Base-by-base conservation (phyloP, 1,140 invertebrate genomes). In the Goniozus legneri region DNA sequence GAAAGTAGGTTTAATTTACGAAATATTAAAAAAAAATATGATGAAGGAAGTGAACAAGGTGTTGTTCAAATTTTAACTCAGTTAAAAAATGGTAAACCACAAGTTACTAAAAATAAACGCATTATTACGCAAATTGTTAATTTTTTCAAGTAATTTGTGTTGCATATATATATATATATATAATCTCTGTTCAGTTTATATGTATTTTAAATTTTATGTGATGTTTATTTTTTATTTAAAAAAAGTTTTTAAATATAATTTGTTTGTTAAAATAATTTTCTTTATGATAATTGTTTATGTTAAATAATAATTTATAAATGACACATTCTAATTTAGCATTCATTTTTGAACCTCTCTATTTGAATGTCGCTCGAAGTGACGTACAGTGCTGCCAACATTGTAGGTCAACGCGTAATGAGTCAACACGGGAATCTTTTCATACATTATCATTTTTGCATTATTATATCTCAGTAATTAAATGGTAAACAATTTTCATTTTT, bases 31-130 rank as follows among this genome's bases (percentile, higher is more conserved):
- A 35, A 44, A 32, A 14, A 47, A 37, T 47, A 35, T 33, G 34
- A 27, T 30, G 14, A 45, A 48, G 24, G 10, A 27, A 10, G 24
- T 6, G 24, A 27, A 27, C 4, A 4, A 27, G 24, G 24, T 10
- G 44, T 48, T 14, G 41, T 49, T 15, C 32, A 42, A 49, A 49
- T 27, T 21, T 49, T 49, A 45, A 12, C 35, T 40, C 27, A 43
- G 38, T 49, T 44, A 15, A 10, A 43, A 22, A 27, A 48, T 30
- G 24, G 39, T 8, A 32, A 10, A 44, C 35, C 24, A 47, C 35
- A 48, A 42, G 35, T 53, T 36, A 39, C 24, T 22, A 48, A 44
- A 48, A 48, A 48, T 22, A 30, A 44, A 48, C 34, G 10, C 15
- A 16, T 24, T 31, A 40, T 40, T 37, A 44, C 38, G 32, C 2